These are phyloP conservation scores for Rhabditoides inermis DNA, from an alignment of 2,888 invertebrate species.

Conservation along the genomic window DNA sequence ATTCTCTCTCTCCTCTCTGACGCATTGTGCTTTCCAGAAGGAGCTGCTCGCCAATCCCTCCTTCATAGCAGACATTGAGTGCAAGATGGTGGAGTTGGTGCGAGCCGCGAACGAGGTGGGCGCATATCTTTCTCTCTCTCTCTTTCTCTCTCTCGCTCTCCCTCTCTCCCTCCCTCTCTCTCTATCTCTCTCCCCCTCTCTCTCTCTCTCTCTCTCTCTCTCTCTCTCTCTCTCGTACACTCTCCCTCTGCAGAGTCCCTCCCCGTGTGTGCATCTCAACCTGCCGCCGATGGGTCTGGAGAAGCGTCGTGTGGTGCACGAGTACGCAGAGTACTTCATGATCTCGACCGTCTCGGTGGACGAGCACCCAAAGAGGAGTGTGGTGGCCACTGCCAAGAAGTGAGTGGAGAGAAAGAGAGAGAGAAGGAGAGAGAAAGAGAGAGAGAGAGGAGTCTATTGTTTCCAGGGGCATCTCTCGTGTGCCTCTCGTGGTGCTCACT, in stretches of 20 bases:
- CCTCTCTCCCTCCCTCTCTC: no score
- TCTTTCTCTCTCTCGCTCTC: no score
- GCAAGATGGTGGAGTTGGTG: slow-evolving; percentile 4
- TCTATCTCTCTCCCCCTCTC: no score
- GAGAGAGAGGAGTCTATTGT: background rate
- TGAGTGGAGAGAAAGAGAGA: slow-evolving; percentile 19
- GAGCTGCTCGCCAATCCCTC: slow-evolving; percentile 1
- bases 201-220: background rate
- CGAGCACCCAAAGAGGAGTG: slow-evolving; percentile 85
- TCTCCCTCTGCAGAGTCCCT: no score
- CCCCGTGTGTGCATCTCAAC: slow-evolving; percentile 11
- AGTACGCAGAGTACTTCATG: slow-evolving; percentile 86
- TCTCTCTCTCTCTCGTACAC: no score
- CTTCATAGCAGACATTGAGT: slow-evolving; percentile 4
- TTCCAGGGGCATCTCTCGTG: slow-evolving; percentile 21
- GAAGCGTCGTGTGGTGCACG: slow-evolving; percentile 67
- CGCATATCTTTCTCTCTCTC: no score
- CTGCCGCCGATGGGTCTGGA: slow-evolving; percentile 27
- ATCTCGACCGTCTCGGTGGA: slow-evolving; percentile 88
- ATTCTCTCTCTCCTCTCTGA: no score
- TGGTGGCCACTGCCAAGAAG: slow-evolving; percentile 58
- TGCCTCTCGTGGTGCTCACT: slow-evolving; percentile 23
- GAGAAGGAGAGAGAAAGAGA: background rate
- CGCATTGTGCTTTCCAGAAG: background rate
- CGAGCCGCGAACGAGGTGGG: slow-evolving; percentile 3